Conservation (phyloP, 2,797 vertebrate species). For the Microtus obscurus region DNA sequence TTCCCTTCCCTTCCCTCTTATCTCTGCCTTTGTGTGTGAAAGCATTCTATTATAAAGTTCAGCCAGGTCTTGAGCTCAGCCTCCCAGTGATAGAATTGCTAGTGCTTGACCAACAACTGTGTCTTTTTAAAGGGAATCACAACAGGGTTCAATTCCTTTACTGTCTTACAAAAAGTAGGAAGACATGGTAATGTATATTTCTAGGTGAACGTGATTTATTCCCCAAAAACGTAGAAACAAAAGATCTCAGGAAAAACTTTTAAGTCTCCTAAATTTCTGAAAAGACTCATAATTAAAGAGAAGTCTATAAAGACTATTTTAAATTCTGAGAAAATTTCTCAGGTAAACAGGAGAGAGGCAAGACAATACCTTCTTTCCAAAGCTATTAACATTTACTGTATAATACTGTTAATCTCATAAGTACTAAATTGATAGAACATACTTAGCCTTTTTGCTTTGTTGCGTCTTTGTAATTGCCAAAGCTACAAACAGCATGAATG, state of each 20-base stretch:
- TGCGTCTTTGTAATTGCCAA: neutral
- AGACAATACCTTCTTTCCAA: neutral
- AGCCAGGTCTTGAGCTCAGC: neutral
- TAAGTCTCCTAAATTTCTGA: neutral
- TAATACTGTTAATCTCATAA: constrained; percentile 9
- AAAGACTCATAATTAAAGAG: neutral
- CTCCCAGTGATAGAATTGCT: neutral
- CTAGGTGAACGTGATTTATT: neutral
- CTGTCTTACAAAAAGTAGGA: neutral
- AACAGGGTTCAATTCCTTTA: neutral
- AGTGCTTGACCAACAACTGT: neutral
- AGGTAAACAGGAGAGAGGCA: neutral
- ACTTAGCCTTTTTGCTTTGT: neutral
- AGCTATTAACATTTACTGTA: neutral
- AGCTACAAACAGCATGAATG: neutral
- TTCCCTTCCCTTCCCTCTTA: neutral
- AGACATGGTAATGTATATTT: neutral
- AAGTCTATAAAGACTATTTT: constrained; percentile 34
- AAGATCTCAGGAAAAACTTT: neutral
- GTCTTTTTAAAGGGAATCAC: neutral
- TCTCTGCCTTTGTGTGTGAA: neutral
- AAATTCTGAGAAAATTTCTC: neutral
- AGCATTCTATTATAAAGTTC: neutral
- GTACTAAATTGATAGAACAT: neutral
- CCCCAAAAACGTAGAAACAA: neutral